phyloP scores from a whole-genome alignment of 2,113 vertebrate species.

The Microtus ochrogaster region DNA sequence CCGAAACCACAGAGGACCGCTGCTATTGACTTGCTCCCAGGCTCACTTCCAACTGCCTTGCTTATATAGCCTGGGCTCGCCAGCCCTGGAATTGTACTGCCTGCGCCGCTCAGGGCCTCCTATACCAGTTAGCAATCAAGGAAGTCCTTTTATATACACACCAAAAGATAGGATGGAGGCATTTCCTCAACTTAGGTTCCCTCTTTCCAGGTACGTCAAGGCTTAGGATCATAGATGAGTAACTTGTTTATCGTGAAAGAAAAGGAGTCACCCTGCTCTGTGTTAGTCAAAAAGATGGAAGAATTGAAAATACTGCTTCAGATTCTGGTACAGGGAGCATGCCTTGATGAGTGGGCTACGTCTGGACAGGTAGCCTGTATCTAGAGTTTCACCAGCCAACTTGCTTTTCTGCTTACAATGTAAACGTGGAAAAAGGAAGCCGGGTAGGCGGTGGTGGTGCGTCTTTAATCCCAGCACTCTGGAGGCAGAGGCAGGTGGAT shows the following conservation, averaged over 20 bases:
- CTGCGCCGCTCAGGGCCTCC: background rate
- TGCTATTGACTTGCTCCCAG: background rate
- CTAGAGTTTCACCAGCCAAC: background rate
- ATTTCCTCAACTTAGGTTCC: background rate
- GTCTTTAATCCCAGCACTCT: no score
- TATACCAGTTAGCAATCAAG: background rate
- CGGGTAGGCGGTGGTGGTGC: no score
- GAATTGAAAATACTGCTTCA: background rate
- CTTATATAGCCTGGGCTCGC: no score
- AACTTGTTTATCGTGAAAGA: background rate
- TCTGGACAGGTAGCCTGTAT: background rate
- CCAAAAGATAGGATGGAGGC: background rate
- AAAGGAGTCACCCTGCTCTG: background rate
- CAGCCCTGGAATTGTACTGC: no score
- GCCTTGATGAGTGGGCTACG: no score
- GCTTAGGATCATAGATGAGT: background rate
- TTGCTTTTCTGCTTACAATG: background rate
- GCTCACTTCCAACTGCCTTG: background rate
- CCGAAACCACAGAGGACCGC: background rate
- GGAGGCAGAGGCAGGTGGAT: no score
- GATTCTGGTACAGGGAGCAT: background rate
- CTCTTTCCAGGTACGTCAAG: background rate
- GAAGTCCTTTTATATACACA: background rate
- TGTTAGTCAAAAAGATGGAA: conserved; percentile 11
- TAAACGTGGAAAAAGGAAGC: background rate